Evolutionary conservation across 2,113 vertebrate genomes (phyloP).

Genomic region (Australoheros scitulus): DNA sequence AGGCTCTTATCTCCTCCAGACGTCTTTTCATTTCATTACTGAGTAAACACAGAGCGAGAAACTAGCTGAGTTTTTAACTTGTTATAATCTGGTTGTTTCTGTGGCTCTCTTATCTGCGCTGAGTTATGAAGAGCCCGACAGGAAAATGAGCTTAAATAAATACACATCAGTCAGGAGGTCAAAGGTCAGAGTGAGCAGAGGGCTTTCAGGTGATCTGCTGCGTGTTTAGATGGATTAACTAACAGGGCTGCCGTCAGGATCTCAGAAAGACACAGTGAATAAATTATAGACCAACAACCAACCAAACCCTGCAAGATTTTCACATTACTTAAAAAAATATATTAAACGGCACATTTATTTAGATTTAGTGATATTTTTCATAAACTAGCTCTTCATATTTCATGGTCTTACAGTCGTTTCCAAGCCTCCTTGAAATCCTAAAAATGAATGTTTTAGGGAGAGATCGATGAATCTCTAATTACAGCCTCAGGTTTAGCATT

Average conservation of each 20-base stretch:
- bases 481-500: not conserved
- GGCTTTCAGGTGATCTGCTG: not conserved
- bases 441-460: no score
- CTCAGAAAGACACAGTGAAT: not conserved
- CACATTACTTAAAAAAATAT: not conserved
- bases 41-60: conserved; percentile 11
- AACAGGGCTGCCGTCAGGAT: not conserved
- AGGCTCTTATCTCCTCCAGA: conserved; percentile 56
- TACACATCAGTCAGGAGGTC: conserved; percentile 21
- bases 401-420: not conserved
- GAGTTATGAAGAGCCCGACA: not conserved
- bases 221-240: not conserved
- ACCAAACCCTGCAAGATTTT: not conserved
- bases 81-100: conserved; percentile 7
- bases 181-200: conserved; percentile 22
- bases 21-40: conserved; percentile 48
- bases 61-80: conserved; percentile 5
- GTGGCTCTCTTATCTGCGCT: conserved; percentile 28
- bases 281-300: not conserved
- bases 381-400: not conserved
- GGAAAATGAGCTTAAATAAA: conserved; percentile 6
- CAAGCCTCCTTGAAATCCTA: no score
- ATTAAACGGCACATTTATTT: not conserved
- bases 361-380: not conserved
- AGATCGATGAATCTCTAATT: no score